Evolutionary conservation across 2,113 vertebrate species (phyloP).

Genomic region (Siniperca chuatsi): DNA sequence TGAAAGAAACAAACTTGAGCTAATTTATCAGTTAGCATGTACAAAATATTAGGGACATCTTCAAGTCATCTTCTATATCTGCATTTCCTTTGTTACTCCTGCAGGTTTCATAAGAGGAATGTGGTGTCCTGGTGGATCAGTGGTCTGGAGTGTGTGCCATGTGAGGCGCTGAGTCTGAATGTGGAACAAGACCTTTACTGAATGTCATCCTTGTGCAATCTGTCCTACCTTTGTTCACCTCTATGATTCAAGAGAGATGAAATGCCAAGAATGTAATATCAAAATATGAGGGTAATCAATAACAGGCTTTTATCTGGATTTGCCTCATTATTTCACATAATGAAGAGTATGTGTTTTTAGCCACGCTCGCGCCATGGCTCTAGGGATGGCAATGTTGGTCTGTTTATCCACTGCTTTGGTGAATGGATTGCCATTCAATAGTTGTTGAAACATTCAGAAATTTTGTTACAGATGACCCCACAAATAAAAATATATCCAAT

Average conservation of each 20-base stretch:
- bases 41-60: neutral
- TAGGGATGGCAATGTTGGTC: too few species aligned
- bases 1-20: constrained; percentile 35
- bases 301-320: neutral
- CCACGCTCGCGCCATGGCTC: too few species aligned
- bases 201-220: neutral
- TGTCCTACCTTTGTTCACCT: neutral
- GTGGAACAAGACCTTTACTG: neutral
- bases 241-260: neutral
- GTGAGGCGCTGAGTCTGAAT: neutral
- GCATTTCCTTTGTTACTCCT: neutral
- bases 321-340: neutral
- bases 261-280: neutral
- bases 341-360: too few species aligned
- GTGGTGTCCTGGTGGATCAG: neutral
- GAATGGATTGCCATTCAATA: too few species aligned
- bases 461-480: too few species aligned
- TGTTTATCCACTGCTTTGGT: too few species aligned
- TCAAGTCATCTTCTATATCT: neutral
- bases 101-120: neutral
- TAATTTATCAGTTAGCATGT: neutral
- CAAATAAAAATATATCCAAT: too few species aligned
- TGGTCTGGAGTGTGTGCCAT: neutral
- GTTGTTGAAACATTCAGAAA: too few species aligned
- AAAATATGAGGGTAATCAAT: constrained; percentile 17